Percentiles rank a stretch among this genome's conserved stretches.
phyloP scores from a whole-genome alignment of 2,888 invertebrate species.

The Lepidocyrtinus sp. region DNA sequence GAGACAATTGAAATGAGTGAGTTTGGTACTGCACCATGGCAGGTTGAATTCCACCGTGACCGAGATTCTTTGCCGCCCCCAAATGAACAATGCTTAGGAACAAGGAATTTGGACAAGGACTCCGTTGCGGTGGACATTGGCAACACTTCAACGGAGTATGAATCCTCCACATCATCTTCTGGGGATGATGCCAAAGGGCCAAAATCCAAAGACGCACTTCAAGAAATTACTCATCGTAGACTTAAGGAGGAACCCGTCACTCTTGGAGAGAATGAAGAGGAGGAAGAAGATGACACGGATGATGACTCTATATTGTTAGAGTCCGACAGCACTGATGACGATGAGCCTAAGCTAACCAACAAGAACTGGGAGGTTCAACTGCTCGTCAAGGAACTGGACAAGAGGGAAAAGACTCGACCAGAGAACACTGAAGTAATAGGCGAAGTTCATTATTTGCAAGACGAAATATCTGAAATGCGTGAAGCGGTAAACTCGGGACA shows the following conservation, averaged over 20 bases:
- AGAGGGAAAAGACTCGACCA: slow-evolving; percentile 69
- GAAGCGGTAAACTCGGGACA: slow-evolving; percentile 67
- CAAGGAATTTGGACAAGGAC: slow-evolving; percentile 51
- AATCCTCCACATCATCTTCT: slow-evolving; percentile 59
- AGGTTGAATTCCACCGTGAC: slow-evolving; percentile 73
- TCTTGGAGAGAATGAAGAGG: slow-evolving; percentile 53
- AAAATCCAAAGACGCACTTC: slow-evolving; percentile 12
- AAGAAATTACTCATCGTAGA: slow-evolving; percentile 42
- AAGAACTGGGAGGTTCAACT: slow-evolving; percentile 83
- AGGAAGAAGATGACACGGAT: slow-evolving; percentile 59
- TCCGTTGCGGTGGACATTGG: slow-evolving; percentile 67
- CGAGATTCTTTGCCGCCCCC: slow-evolving; percentile 60
- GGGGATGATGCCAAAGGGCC: slow-evolving; percentile 48
- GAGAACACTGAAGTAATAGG: slow-evolving; percentile 68
- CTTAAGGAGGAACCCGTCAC: slow-evolving; percentile 52
- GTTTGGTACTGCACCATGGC: slow-evolving; percentile 74
- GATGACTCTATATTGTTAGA: slow-evolving; percentile 69
- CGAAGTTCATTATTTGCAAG: slow-evolving; percentile 68
- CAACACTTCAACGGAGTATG: slow-evolving; percentile 66
- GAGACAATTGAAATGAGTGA: slow-evolving; percentile 81
- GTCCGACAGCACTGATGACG: slow-evolving; percentile 25
- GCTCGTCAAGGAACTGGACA: slow-evolving; percentile 82
- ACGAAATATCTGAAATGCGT: slow-evolving; percentile 69
- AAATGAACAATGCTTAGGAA: slow-evolving; percentile 49
- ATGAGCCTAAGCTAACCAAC: slow-evolving; percentile 64